Evolutionary conservation across 1,140 invertebrate genomes (phyloP).

Genomic region (Arctopsyche grandis): DNA sequence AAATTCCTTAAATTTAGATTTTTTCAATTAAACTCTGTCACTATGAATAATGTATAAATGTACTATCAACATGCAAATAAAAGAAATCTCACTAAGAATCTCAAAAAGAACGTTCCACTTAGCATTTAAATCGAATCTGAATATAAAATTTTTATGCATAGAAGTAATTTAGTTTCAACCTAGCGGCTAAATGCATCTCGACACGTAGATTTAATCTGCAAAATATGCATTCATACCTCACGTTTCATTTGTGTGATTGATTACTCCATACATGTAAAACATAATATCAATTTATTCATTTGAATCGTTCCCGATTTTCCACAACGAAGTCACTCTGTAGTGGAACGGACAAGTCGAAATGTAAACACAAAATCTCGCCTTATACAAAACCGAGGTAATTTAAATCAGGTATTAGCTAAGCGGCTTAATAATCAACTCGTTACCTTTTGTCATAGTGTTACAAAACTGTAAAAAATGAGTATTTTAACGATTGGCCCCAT

Average conservation of each 20-base stretch:
- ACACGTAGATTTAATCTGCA: no score
- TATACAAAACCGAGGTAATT: constrained; percentile 8
- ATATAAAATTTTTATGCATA: no score
- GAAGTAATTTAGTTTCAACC: no score
- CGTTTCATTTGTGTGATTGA: not conserved
- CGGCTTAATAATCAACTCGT: constrained; percentile 32
- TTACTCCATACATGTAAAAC: not conserved
- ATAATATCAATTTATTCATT: not conserved
- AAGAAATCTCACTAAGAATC: no score
- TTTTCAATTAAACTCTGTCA: no score
- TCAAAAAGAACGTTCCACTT: no score
- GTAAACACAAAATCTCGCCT: constrained; percentile 4
- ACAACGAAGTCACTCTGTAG: not conserved
- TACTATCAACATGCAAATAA: no score
- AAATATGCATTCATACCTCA: no score
- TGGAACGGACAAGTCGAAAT: not conserved
- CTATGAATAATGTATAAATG: no score
- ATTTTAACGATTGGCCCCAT: constrained; percentile 34
- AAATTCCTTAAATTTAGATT: no score
- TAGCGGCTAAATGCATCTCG: no score
- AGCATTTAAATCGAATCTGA: no score
- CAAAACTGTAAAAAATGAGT: constrained; percentile 34
- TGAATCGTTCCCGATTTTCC: not conserved
- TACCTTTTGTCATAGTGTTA: constrained; percentile 25
- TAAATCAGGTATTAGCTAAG: constrained; percentile 35